Percentiles rank a stretch among this genome's conserved stretches.
These are phyloP conservation scores for Drosophila mettleri DNA, from an alignment of 2,888 invertebrate genomes.

Conservation along the genomic window DNA sequence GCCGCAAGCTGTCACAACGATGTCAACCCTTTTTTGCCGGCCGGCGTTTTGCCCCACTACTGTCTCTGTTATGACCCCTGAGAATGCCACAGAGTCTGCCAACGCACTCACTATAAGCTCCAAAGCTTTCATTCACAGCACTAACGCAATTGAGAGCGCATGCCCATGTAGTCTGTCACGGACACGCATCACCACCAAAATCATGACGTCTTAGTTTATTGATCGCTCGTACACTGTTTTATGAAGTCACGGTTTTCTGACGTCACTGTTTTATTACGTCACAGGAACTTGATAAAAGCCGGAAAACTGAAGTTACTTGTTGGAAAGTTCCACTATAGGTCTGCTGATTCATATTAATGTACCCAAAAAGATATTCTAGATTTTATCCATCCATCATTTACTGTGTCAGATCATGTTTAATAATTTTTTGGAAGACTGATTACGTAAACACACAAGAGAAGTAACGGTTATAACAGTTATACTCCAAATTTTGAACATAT, in stretches of 20 bases:
- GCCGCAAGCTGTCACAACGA: slow-evolving; percentile 9
- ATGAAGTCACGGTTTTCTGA: slow-evolving; percentile 62
- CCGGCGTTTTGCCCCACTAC: slow-evolving; percentile 46
- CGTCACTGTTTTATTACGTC: no score
- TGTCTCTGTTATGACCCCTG: not conserved
- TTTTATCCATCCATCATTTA: not conserved
- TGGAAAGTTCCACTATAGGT: not conserved
- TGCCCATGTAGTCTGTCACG: slow-evolving; percentile 19
- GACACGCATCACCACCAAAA: slow-evolving; percentile 54
- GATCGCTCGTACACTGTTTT: slow-evolving; percentile 38
- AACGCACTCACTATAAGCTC: slow-evolving; percentile 23
- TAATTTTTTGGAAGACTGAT: not conserved
- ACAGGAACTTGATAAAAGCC: slow-evolving; percentile 53
- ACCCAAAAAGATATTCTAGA: not conserved
- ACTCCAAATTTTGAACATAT: no score
- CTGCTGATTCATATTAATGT: slow-evolving; percentile 18
- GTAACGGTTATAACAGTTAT: no score
- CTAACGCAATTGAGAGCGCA: slow-evolving; percentile 34
- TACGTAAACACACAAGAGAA: no score
- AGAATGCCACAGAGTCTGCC: no score
- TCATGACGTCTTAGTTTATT: slow-evolving; percentile 80
- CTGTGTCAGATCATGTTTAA: not conserved
- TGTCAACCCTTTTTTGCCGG: slow-evolving; percentile 43
- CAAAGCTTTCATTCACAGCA: slow-evolving; percentile 45
- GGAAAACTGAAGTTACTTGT: not conserved